A percentile compares a stretch with the other conserved stretches of the same genome.
phyloP scores from a whole-genome alignment of 2,888 invertebrate species.

The Epistrophe grossulariae region DNA sequence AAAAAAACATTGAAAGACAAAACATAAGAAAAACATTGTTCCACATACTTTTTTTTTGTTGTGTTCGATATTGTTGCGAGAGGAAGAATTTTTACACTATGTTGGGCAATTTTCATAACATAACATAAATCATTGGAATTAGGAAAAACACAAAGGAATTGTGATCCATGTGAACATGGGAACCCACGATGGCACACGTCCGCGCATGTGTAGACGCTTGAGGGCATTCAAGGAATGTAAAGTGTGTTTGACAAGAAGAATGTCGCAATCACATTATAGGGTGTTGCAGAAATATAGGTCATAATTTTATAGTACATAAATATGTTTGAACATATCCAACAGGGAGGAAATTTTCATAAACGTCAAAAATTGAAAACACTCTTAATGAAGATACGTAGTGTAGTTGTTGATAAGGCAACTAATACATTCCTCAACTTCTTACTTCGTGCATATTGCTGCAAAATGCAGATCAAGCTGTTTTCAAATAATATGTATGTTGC shows the following conservation, averaged over 20 bases:
- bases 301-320: too few species aligned
- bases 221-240: constrained; percentile 54
- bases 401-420: too few species aligned
- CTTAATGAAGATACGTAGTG: too few species aligned
- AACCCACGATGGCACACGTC: constrained; percentile 37
- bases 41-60: constrained; percentile 11
- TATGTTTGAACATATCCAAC: neutral
- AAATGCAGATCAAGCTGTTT: too few species aligned
- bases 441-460: too few species aligned
- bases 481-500: too few species aligned
- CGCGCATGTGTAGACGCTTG: constrained; percentile 48
- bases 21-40: constrained; percentile 18
- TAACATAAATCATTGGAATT: constrained; percentile 47
- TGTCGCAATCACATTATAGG: neutral
- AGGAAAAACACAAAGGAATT: constrained; percentile 42
- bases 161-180: neutral
- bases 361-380: too few species aligned
- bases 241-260: constrained; percentile 5
- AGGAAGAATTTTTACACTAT: constrained; percentile 55
- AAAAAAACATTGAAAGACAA: neutral
- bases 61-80: constrained; percentile 11
- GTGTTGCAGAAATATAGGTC: neutral
- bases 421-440: too few species aligned
- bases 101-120: constrained; percentile 49
- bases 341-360: neutral